Evolutionary conservation across 2,797 vertebrate genomes (phyloP), one percentile per base, ranked within the genome.

Genomic region (Neosalanx taihuensis): DNA sequence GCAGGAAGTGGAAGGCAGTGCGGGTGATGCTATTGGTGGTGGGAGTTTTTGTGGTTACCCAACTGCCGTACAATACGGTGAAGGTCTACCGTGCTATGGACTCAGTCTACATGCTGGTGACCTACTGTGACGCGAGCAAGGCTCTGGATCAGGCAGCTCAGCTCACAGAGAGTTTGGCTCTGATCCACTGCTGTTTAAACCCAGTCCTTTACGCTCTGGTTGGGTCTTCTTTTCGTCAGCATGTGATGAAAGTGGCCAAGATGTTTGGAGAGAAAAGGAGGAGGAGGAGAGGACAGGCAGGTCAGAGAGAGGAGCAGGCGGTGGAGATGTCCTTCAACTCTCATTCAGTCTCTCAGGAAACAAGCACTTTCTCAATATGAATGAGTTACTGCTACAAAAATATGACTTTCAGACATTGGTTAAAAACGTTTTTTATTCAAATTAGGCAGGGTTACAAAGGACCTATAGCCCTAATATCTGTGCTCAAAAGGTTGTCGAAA

Each of bases 141-240:
- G 81, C 81, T 12, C 84, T 96, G 74, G 97, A 98, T 0, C 77
- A 84, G 0, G 93, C 93, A 0, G 74, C 93, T 1, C 96, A 96
- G 67, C 79, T 98, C 77, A 97, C 95, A 0, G 94, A 95, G 87
- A 94, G 94, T 83, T 86, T 98, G 0, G 96, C 97, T 0, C 83
- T 99, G 58, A 92, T 73, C 18, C 97, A 99, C 66, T 91, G 95
- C 83, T 98, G 97, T 86, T 92, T 99, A 15, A 99, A 99, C 87
- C 97, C 97, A 0, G 29, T 99, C 64, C 90, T 99, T 3, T 99
- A 99, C 0, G 85, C 90, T 70, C 97, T 97, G 51, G 86, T 99
- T 13, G 97, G 97, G 0, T 90, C 94, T 18, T 95, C 97, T 60
- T 97, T 99, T 81, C 94, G 95, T 88, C 89, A 80, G 74, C 92